Evolutionary conservation across 2,797 vertebrate genomes (phyloP).

Genomic region (Sardinella longiceps): DNA sequence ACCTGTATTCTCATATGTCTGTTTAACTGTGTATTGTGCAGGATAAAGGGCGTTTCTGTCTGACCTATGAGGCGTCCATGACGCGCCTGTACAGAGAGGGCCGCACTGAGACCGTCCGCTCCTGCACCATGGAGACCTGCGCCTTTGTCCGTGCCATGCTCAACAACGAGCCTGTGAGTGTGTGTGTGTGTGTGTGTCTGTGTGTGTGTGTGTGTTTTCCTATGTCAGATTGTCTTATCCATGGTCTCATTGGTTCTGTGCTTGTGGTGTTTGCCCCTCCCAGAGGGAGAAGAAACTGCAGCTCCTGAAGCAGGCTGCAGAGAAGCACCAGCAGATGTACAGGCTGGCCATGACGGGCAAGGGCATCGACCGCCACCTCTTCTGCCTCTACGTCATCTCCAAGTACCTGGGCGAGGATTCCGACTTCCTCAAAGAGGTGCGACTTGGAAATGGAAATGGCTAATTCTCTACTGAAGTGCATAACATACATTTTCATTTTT

Average conservation of each 20-base stretch:
- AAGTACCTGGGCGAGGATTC: conserved; percentile 95
- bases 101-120: conserved; percentile 94
- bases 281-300: conserved; percentile 82
- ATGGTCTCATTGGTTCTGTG: no score
- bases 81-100: conserved; percentile 95
- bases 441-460: no score
- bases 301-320: conserved; percentile 79
- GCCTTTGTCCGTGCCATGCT: conserved; percentile 86
- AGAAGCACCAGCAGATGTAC: conserved; percentile 89
- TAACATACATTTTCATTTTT: no score
- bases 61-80: conserved; percentile 98
- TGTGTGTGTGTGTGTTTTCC: neutral
- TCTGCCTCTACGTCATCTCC: conserved; percentile 97
- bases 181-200: conserved; percentile 45
- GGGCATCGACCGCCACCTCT: conserved; percentile 95
- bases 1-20: no score
- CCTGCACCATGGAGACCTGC: conserved; percentile 86
- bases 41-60: conserved; percentile 96
- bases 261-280: neutral
- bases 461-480: no score
- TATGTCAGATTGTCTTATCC: no score
- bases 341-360: conserved; percentile 90
- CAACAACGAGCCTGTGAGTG: conserved; percentile 78
- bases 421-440: conserved; percentile 91
- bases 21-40: no score